A percentile compares a stretch with the other conserved stretches of the same genome.
These are phyloP conservation scores for Blastobasis adustella DNA, from an alignment of 2,888 invertebrate genomes.

Conservation along the genomic window DNA sequence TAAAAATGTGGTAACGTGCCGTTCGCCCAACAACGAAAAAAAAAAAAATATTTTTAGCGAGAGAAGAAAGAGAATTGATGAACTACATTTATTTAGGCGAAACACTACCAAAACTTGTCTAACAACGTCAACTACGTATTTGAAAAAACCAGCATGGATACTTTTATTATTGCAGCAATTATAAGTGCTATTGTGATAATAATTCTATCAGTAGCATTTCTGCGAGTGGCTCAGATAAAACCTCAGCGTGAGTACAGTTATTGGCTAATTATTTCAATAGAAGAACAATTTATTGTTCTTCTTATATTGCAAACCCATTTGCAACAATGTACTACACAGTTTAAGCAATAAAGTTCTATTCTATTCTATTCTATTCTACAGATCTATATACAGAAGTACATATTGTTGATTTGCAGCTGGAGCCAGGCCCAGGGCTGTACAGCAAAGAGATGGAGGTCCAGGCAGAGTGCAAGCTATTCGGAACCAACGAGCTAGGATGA, in stretches of 20 bases:
- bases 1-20: no score
- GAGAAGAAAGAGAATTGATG: no score
- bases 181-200: slow-evolving; percentile 55
- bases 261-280: no score
- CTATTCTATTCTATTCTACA: no score
- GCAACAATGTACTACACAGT: no score
- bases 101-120: not conserved
- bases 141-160: slow-evolving; percentile 42
- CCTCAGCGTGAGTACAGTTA: slow-evolving; percentile 20
- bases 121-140: not conserved
- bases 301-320: no score
- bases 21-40: no score
- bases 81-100: slow-evolving; percentile 14
- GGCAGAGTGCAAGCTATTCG: slow-evolving; percentile 83
- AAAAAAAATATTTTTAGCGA: no score
- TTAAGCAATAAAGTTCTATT: no score
- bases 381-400: slow-evolving; percentile 1
- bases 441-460: slow-evolving; percentile 71
- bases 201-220: slow-evolving; percentile 44
- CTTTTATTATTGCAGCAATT: slow-evolving; percentile 59
- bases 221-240: slow-evolving; percentile 45
- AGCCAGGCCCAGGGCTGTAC: slow-evolving; percentile 50
- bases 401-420: slow-evolving; percentile 29
- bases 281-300: no score
- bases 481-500: slow-evolving; percentile 80